Conservation (phyloP, 2,797 vertebrate genomes). For the Xerus rutilus region DNA sequence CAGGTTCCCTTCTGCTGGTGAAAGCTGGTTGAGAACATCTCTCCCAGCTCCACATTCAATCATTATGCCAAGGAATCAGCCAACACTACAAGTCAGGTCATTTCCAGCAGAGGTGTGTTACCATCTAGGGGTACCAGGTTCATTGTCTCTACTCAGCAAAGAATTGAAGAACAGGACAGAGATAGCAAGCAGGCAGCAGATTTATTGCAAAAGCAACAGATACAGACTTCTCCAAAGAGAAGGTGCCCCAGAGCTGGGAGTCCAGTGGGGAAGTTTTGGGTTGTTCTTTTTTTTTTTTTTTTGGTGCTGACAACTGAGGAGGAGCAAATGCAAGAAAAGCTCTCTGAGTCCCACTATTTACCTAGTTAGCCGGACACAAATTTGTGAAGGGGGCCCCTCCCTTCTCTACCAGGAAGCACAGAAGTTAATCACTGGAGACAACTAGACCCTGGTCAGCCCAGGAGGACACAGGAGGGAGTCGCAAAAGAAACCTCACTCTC, state of each 20-base stretch:
- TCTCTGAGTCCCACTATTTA: background rate
- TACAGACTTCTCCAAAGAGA: no score
- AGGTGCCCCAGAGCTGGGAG: no score
- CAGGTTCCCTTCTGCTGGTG: background rate
- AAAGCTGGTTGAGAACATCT: background rate
- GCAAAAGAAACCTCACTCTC: background rate
- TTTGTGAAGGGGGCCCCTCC: background rate
- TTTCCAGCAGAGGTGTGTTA: background rate
- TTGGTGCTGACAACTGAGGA: background rate
- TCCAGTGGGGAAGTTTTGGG: no score
- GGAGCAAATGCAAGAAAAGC: background rate
- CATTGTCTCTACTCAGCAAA: no score
- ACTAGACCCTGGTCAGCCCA: background rate
- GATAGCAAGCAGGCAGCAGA: no score
- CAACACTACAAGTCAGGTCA: background rate
- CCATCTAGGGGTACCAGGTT: no score
- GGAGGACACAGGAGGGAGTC: background rate
- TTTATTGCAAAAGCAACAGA: no score
- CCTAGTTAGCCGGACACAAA: background rate
- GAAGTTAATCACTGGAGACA: background rate
- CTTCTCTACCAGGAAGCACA: background rate
- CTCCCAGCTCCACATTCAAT: background rate
- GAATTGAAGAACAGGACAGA: no score
- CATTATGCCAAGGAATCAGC: background rate
- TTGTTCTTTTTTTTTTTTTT: no score